Conservation (phyloP, 2,113 vertebrate genomes). For the Poicephalus meyeri region DNA sequence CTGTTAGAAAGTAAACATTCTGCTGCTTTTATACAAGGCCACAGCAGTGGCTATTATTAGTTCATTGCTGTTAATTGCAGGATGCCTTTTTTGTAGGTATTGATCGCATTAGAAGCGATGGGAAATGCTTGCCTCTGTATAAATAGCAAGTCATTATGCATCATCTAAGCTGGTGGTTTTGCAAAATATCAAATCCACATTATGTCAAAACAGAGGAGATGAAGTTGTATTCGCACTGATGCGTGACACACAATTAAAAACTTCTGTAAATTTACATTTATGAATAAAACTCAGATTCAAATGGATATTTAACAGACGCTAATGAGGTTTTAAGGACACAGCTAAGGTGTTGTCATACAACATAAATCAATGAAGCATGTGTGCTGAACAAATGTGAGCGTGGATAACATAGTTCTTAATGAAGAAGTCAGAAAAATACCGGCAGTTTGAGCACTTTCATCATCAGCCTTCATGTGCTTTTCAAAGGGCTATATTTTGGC, state of each 20-base stretch:
- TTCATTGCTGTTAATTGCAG: not conserved
- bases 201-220: constrained; percentile 8
- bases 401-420: not conserved
- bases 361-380: not conserved
- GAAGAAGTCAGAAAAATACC: not conserved
- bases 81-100: not conserved
- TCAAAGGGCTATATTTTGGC: not conserved
- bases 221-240: constrained; percentile 9
- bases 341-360: not conserved
- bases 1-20: not conserved
- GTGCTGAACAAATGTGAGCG: not conserved
- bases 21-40: not conserved
- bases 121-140: not conserved
- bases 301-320: not conserved
- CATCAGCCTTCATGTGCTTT: not conserved
- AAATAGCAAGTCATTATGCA: not conserved
- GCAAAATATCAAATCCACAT: not conserved
- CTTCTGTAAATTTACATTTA: constrained; percentile 21
- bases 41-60: not conserved
- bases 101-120: not conserved
- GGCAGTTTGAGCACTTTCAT: not conserved
- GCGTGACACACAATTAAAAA: not conserved
- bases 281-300: constrained; percentile 26
- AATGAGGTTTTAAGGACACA: constrained; percentile 5
- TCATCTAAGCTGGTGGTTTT: not conserved